phyloP scores from a whole-genome alignment of 2,888 invertebrate genomes.

The Himalopsyche anomala region DNA sequence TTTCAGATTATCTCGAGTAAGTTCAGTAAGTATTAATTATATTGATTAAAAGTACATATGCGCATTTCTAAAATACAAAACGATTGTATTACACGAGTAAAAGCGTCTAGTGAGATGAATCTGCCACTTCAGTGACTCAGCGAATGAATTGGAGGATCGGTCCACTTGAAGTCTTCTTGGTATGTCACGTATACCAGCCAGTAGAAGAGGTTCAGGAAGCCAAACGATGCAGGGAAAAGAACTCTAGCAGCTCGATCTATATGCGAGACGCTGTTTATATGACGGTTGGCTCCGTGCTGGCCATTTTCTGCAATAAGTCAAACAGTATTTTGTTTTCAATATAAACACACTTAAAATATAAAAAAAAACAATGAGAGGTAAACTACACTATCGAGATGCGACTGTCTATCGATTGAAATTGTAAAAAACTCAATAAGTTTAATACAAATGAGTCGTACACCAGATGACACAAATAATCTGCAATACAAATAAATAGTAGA shows the following conservation, averaged over 20 bases:
- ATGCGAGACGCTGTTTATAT: conserved; percentile 91
- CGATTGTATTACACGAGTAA: neutral
- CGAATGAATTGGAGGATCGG: conserved; percentile 80
- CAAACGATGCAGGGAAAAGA: conserved; percentile 91
- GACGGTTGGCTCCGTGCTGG: conserved; percentile 74
- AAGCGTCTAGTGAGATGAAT: neutral
- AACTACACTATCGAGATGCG: too few relatives aligned
- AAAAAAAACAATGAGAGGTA: too few relatives aligned
- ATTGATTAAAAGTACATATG: too few relatives aligned
- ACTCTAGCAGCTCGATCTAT: conserved; percentile 90
- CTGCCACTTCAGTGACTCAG: conserved; percentile 72
- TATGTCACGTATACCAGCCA: conserved; percentile 91
- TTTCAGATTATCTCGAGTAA: too few relatives aligned
- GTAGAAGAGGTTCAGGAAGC: conserved; percentile 90
- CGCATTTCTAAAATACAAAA: neutral
- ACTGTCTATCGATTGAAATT: too few relatives aligned
- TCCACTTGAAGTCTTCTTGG: conserved; percentile 86
- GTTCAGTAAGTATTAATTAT: too few relatives aligned
- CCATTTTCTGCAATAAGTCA: conserved; percentile 70
- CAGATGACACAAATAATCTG: too few relatives aligned
- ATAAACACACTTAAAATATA: too few relatives aligned
- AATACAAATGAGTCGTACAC: too few relatives aligned
- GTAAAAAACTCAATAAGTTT: too few relatives aligned
- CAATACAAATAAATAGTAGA: too few relatives aligned
- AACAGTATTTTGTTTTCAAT: neutral